Evolutionary conservation across 2,113 vertebrate species (phyloP), one percentile per base, ranked within the genome.

Genomic region (Nesoenas mayeri): DNA sequence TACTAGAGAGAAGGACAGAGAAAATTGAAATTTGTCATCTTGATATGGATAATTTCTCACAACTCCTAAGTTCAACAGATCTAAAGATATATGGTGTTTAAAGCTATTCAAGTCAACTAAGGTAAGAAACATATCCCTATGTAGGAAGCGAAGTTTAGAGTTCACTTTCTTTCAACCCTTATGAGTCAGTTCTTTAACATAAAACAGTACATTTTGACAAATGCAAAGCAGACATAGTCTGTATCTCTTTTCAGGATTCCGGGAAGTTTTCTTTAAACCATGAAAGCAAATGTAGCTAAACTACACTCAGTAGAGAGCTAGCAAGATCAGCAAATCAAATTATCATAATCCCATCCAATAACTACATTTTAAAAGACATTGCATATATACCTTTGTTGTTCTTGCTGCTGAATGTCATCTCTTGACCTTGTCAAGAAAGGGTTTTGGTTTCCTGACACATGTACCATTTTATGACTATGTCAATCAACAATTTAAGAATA

Each of bases 1-100:
- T 99, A 99, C 99, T 99, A 94, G 85, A 72, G 6, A 81, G 83
- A 83, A 89, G 78, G 22, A 98, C 73, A 88, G 34, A 96, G 79
- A 70, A 91, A 91, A 91, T 0, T 61, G 4, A n/a, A 44, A 60
- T 96, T 56, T 94, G 56, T 73, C 29, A 70, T 51, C 47, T 47
- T 51, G 25, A 8, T 26, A n/a, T 2, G 2, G 81, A 28, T 7
- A 18, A 12, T 57, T 51, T 79, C 40, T 82, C 67, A 51, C 11
- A 92, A 57, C 13, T 79, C 12, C 8, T 70, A n/a, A 82, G 77
- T 85, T 85, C 29, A 81, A 77, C 10, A n/a, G 26, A 56, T 31
- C 19, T 48, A 73, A 31, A 6, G 2, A 74, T 67, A 75, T 11
- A 7, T 17, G 4, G 4, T 28, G 75, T 57, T 72, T 60, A 25